Evolutionary conservation across 2,888 invertebrate species (phyloP), one percentile per base, ranked within the genome.

Genomic region (Drosophila phalerata): DNA sequence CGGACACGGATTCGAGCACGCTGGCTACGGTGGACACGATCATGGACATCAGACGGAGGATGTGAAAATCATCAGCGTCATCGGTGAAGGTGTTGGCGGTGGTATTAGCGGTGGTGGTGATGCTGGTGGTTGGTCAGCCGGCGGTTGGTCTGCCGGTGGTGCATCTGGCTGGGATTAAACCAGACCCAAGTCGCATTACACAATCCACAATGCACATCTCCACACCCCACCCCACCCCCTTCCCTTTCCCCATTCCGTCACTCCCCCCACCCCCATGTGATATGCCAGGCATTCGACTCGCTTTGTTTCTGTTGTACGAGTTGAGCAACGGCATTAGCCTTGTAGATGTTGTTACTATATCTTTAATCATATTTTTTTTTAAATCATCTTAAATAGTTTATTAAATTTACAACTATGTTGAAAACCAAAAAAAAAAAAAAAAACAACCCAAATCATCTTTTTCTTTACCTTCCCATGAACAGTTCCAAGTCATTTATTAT

Each of bases 291-390:
- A 65, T 40, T 53, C 73, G 66, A 69, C 80, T 80, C 82, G 19
- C 37, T 77, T 55, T 80, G 78, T 83, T 86, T 70, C 61, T 84
- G 84, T 86, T 85, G 86, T 84, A 40, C 42, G 83, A 79, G 79
- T 84, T 81, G 74, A 69, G 55, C 73, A 67, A 72, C 60, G 83
- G 73, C 72, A 73, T 83, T 77, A 77, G 83, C 75, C 83, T 73
- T 79, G 85, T 73, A 73, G 82, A 82, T 74, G 79, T 68, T 81
- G 82, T 77, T 79, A 73, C 66, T 71, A 65, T 48, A 43, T 62
- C 45, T 45, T 53, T 56, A 67, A 61, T 48, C 30, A 60, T 19
- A 64, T 61, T 61, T 62, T 63, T 63, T 63, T 56, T 65, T 17
- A 28, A 9, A 28, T 19, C 51, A 51, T 68, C 45, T 70, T 76